A percentile compares a stretch with the other conserved stretches of the same genome.
These are phyloP conservation scores for Apis cerana DNA, from an alignment of 1,140 invertebrate genomes.

Conservation along the genomic window DNA sequence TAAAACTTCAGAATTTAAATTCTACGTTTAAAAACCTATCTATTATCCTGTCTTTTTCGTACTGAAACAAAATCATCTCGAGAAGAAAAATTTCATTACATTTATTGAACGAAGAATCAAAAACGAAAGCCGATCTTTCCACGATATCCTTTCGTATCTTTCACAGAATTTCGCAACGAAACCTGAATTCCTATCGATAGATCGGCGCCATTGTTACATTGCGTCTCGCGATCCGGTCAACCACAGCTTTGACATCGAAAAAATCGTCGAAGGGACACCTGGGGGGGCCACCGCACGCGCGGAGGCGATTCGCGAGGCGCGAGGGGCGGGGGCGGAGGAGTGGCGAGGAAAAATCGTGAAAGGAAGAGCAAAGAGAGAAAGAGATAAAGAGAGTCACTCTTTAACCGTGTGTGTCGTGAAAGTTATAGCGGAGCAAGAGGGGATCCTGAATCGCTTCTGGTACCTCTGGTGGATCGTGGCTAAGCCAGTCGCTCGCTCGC, in stretches of 20 bases:
- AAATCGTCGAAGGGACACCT: constrained; percentile 34
- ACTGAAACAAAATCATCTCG: no score
- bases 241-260: constrained; percentile 33
- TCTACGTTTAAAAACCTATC: no score
- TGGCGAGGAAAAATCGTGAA: constrained; percentile 19
- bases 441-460: constrained; percentile 55
- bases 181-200: constrained; percentile 11
- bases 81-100: no score
- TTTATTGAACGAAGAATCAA: no score
- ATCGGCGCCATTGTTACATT: constrained; percentile 20
- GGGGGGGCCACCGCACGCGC: neutral
- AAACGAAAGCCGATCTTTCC: neutral
- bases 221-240: neutral
- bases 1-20: no score
- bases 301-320: neutral
- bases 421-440: constrained; percentile 50
- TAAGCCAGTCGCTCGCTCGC: constrained; percentile 59
- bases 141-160: neutral
- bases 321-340: neutral
- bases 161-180: neutral
- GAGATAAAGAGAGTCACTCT: constrained; percentile 46
- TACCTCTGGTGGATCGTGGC: constrained; percentile 59
- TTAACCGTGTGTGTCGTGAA: constrained; percentile 56
- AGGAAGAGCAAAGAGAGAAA: constrained; percentile 2
- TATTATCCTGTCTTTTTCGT: no score